Evolutionary conservation across 2,113 vertebrate genomes (phyloP).

Genomic region (Sinocyclocheilus anophthalmus): DNA sequence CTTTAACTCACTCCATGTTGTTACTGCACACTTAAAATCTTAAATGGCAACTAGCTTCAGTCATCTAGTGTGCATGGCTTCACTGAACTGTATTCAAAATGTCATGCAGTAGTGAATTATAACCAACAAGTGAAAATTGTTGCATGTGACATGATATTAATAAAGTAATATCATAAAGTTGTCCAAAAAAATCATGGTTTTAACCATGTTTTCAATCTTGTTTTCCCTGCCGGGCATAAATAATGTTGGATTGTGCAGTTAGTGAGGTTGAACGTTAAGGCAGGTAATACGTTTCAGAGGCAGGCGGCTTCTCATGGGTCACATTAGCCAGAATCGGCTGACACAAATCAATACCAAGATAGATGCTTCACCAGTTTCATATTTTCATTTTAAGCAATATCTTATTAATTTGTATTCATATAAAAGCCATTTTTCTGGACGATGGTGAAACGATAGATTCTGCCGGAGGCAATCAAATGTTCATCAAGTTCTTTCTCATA

Average conservation of each 20-base stretch:
- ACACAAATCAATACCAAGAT: slow-evolving; percentile 38
- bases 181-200: background rate
- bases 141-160: background rate
- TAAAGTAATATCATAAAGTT: background rate
- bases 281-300: slow-evolving; percentile 6
- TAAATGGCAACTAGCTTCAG: background rate
- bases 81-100: background rate
- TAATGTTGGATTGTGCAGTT: background rate
- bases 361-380: slow-evolving; percentile 24
- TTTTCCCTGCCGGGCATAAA: background rate
- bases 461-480: slow-evolving; percentile 4
- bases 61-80: background rate
- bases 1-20: background rate
- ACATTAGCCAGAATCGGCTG: background rate
- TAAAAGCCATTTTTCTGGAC: slow-evolving; percentile 26
- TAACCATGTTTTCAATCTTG: background rate
- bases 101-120: slow-evolving; percentile 3
- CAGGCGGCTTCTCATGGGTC: slow-evolving; percentile 10
- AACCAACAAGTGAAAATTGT: background rate
- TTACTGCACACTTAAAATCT: background rate
- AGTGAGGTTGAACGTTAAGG: background rate
- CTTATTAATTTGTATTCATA: slow-evolving; percentile 43
- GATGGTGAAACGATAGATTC: slow-evolving; percentile 26
- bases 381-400: slow-evolving; percentile 43
- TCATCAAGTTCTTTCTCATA: background rate